Percentiles rank a stretch among this genome's conserved stretches.
phyloP scores from a whole-genome alignment of 2,797 vertebrate species.

The Sebastes matsubarae region DNA sequence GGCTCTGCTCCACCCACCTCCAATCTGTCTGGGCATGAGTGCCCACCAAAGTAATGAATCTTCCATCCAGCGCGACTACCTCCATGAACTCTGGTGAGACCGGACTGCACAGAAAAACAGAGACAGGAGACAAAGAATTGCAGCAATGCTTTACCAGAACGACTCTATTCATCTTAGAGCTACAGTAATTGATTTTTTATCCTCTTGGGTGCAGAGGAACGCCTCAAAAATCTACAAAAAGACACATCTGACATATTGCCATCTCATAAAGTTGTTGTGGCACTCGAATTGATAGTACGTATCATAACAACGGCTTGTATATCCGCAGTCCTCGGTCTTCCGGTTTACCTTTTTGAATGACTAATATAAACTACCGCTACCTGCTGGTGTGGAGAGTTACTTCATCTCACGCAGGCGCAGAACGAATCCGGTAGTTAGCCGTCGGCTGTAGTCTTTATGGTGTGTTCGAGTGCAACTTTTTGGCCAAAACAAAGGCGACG shows the following conservation, averaged over 20 bases:
- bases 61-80: constrained; percentile 43
- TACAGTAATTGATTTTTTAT: background rate
- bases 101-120: constrained; percentile 4
- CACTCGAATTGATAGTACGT: background rate
- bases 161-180: background rate
- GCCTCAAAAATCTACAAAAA: background rate
- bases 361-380: too few relatives aligned
- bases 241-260: background rate
- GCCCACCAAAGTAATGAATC: constrained; percentile 67
- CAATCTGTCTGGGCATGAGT: constrained; percentile 70
- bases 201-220: background rate
- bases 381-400: too few relatives aligned
- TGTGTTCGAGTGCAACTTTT: too few relatives aligned
- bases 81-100: constrained; percentile 50
- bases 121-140: constrained; percentile 7
- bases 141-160: background rate
- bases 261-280: background rate
- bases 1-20: constrained; percentile 69
- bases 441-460: too few relatives aligned
- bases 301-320: too few relatives aligned
- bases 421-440: too few relatives aligned
- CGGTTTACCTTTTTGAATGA: too few relatives aligned
- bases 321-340: too few relatives aligned
- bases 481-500: too few relatives aligned
- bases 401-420: too few relatives aligned